Percentiles rank a stretch among this genome's conserved stretches.
Conservation (phyloP, 2,888 invertebrate genomes). For the Drosophila imparisetae region DNA sequence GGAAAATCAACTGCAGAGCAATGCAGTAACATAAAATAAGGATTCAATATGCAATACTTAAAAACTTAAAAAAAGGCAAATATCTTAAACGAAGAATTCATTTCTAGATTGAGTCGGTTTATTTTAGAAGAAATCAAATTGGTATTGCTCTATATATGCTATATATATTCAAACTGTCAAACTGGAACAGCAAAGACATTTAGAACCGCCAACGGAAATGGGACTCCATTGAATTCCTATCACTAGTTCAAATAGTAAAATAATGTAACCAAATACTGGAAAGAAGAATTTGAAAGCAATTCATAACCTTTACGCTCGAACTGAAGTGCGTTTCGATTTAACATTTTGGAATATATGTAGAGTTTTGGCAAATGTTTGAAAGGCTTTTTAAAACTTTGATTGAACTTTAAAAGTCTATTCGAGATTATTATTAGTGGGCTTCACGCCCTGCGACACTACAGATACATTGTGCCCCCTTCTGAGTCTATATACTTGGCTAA, state of each 20-base stretch:
- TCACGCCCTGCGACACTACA: rapidly evolving
- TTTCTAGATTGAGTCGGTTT: neutral
- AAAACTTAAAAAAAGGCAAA: neutral
- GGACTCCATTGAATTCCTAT: neutral
- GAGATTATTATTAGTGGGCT: neutral
- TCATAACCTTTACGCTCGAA: neutral
- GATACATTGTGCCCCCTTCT: neutral
- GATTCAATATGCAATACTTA: neutral
- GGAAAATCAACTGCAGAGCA: neutral
- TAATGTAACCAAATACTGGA: neutral
- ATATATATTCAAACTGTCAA: neutral
- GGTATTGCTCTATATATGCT: neutral
- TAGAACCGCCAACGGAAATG: neutral
- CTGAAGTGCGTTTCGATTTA: neutral
- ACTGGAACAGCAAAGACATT: neutral
- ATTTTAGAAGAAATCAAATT: neutral
- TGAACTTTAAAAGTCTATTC: neutral
- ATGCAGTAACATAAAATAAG: neutral
- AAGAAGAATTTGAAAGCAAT: neutral
- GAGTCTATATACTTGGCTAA: neutral
- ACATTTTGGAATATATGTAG: neutral
- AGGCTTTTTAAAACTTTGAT: neutral
- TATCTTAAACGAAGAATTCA: too few relatives aligned
- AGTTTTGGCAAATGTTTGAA: neutral
- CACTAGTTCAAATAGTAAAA: neutral